Conservation (phyloP, 2,888 invertebrate species). For the Pterobdella sp. region DNA sequence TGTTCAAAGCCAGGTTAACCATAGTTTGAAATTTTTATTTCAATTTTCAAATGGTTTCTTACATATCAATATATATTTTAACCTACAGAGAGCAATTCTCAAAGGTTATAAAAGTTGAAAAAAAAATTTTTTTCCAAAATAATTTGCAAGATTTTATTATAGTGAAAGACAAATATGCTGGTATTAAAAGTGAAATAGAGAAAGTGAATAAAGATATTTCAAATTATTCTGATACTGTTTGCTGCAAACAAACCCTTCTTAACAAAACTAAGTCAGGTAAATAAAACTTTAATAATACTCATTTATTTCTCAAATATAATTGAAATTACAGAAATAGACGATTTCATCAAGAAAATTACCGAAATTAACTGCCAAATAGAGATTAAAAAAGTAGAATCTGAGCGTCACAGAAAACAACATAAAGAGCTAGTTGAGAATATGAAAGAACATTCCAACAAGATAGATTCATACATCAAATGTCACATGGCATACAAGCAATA, state of each 20-base stretch:
- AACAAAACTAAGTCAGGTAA: background rate
- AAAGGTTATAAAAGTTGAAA: background rate
- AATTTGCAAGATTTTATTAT: background rate
- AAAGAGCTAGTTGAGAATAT: background rate
- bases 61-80: background rate
- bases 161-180: background rate
- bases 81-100: background rate
- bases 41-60: background rate
- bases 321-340: slow-evolving; percentile 1
- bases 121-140: background rate
- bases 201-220: background rate
- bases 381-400: background rate
- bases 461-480: background rate
- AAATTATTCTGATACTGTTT: background rate
- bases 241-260: too few species aligned
- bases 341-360: background rate
- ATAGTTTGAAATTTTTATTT: background rate
- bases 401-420: background rate
- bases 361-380: background rate
- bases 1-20: background rate
- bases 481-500: background rate
- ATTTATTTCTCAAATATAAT: background rate
- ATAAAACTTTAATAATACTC: background rate
- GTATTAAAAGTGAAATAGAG: background rate
- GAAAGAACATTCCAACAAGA: background rate